Conservation (phyloP, 2,113 vertebrate genomes). For the Suricata suricatta region DNA sequence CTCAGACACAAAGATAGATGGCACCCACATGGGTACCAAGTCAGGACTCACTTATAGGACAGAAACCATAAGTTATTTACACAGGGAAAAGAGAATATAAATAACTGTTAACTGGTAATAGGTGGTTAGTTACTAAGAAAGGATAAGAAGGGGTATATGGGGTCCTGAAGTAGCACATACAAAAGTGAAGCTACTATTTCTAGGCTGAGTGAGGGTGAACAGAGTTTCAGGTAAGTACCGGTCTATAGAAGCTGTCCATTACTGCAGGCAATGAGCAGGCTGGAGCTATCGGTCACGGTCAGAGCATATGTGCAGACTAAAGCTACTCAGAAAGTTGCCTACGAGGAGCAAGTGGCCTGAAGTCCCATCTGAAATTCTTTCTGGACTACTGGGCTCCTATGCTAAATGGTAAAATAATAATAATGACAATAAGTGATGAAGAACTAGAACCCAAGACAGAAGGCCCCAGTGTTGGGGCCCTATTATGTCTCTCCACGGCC, state of each 20-base stretch:
- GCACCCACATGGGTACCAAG: not conserved
- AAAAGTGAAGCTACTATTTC: not conserved
- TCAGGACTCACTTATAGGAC: not conserved
- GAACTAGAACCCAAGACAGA: not conserved
- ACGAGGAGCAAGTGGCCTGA: not conserved
- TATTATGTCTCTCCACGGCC: not conserved
- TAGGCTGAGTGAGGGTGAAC: not conserved
- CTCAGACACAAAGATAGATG: not conserved
- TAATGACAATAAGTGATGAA: not conserved
- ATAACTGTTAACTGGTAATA: not conserved
- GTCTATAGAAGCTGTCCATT: not conserved
- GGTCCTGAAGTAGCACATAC: not conserved
- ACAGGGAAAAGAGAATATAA: not conserved
- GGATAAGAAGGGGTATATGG: not conserved
- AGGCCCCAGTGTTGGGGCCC: not conserved
- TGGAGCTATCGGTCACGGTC: not conserved
- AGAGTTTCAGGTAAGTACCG: not conserved
- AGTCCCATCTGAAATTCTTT: not conserved
- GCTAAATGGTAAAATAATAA: not conserved
- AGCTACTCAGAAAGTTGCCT: not conserved
- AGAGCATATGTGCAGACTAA: not conserved
- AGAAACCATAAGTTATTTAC: not conserved
- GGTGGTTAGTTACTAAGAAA: not conserved
- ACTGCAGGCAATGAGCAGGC: not conserved
- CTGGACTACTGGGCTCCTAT: not conserved